Evolutionary conservation across 2,888 invertebrate genomes (phyloP).

Genomic region (Camponotus fellah): DNA sequence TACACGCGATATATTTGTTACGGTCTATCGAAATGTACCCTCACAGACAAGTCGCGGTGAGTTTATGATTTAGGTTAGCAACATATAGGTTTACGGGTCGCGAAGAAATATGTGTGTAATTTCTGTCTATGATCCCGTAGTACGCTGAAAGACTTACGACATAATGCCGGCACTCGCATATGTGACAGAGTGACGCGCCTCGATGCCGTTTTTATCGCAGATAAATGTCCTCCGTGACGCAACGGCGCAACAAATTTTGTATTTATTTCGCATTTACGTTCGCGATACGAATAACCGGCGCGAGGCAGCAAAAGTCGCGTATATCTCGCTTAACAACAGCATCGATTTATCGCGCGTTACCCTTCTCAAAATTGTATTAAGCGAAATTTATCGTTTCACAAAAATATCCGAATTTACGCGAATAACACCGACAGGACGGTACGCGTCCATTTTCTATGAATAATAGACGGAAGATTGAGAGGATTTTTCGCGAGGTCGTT

Average conservation of each 20-base stretch:
- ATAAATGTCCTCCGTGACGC: slow-evolving; percentile 36
- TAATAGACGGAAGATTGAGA: slow-evolving; percentile 26
- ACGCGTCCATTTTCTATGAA: slow-evolving; percentile 17
- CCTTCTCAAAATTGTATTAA: slow-evolving; percentile 39
- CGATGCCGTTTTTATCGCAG: slow-evolving; percentile 36
- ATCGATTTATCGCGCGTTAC: slow-evolving; percentile 24
- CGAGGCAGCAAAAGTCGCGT: neutral
- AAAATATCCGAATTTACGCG: slow-evolving; percentile 31
- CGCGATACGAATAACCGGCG: slow-evolving; percentile 41
- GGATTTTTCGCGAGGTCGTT: slow-evolving; percentile 20
- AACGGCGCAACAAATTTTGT: slow-evolving; percentile 36
- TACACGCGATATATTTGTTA: slow-evolving; percentile 26
- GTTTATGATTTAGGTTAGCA: slow-evolving; percentile 42
- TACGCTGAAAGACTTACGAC: slow-evolving; percentile 40
- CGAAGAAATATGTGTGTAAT: slow-evolving; percentile 48
- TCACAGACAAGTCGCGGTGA: slow-evolving; percentile 25
- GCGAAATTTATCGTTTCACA: slow-evolving; percentile 34
- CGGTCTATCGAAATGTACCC: slow-evolving; percentile 18
- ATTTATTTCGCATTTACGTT: slow-evolving; percentile 40
- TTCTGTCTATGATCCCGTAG: slow-evolving; percentile 22
- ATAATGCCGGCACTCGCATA: slow-evolving; percentile 19
- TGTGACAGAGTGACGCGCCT: slow-evolving; percentile 27
- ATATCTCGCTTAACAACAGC: slow-evolving; percentile 2
- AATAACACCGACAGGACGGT: neutral
- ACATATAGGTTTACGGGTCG: slow-evolving; percentile 25